Conservation (phyloP, 2,113 vertebrate genomes). For the Benitochromis conjunctus region DNA sequence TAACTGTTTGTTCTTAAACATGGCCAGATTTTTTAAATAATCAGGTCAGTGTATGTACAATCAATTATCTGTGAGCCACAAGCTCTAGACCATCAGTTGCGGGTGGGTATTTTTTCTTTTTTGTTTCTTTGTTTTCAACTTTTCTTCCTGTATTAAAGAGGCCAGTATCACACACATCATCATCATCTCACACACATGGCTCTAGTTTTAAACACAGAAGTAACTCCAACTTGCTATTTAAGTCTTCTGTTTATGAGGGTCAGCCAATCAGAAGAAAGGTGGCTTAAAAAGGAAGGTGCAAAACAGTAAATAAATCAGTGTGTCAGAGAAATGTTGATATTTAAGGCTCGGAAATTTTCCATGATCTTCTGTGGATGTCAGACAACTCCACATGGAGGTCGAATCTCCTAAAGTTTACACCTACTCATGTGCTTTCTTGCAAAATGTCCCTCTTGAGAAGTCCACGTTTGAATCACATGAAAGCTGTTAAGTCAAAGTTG, state of each 20-base stretch:
- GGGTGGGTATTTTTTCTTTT: not conserved
- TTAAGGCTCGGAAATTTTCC: not conserved
- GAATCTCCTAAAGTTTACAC: rapidly evolving
- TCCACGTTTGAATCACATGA: conserved; percentile 45
- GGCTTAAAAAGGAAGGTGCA: not conserved
- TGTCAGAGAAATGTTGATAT: not conserved
- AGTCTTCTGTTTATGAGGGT: not conserved
- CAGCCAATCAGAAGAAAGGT: not conserved
- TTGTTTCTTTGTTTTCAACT: too few species aligned
- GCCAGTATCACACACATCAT: not conserved
- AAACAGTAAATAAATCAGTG: not conserved
- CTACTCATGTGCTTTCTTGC: not conserved
- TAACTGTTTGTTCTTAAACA: not conserved
- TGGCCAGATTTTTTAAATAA: not conserved
- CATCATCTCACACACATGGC: not conserved
- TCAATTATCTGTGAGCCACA: not conserved
- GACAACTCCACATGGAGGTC: not conserved
- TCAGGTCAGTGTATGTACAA: not conserved
- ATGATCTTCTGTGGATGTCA: not conserved
- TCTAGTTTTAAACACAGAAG: not conserved
- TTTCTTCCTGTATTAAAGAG: not conserved
- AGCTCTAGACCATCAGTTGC: not conserved
- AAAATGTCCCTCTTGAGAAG: not conserved
- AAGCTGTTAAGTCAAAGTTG: not conserved
- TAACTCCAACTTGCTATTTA: not conserved